phyloP scores from a whole-genome alignment of 2,888 invertebrate genomes.

The Orchestes rusci region DNA sequence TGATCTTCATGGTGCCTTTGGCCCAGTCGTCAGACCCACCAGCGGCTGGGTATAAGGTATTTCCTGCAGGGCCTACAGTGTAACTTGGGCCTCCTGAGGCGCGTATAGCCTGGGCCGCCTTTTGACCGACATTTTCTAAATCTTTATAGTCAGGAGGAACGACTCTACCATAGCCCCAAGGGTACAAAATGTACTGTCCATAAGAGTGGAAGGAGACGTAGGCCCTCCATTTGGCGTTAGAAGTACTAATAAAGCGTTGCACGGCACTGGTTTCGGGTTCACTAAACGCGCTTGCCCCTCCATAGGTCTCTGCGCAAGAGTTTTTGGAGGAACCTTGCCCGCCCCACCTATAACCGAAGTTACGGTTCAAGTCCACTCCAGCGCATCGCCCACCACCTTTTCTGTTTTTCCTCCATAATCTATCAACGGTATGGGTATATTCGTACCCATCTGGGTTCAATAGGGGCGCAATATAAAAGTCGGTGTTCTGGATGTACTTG shows the following conservation, averaged over 20 bases:
- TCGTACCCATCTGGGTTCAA: conserved; percentile 85
- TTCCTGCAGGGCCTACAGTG: conserved; percentile 66
- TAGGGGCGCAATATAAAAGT: conserved; percentile 74
- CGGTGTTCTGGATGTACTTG: conserved; percentile 64
- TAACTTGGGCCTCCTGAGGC: conserved; percentile 56
- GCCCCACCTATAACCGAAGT: conserved; percentile 85
- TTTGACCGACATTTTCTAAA: conserved; percentile 60
- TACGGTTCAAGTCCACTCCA: conserved; percentile 79
- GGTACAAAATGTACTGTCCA: conserved; percentile 77
- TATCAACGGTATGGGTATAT: conserved; percentile 70
- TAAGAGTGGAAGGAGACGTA: conserved; percentile 79
- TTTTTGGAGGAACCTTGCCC: conserved; percentile 76
- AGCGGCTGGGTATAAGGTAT: conserved; percentile 70
- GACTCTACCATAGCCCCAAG: conserved; percentile 76
- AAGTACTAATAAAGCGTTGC: conserved; percentile 39
- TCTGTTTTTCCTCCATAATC: conserved; percentile 79
- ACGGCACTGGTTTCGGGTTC: conserved; percentile 78
- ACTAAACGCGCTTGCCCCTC: conserved; percentile 73
- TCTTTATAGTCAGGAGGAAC: conserved; percentile 65
- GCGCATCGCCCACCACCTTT: conserved; percentile 54
- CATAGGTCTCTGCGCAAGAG: conserved; percentile 75
- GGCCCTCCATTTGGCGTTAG: conserved; percentile 53
- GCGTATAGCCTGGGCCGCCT: conserved; percentile 61
- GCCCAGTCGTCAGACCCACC: conserved; percentile 91
- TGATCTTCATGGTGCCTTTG: conserved; percentile 71